Evolutionary conservation across 2,113 vertebrate genomes (phyloP), one percentile per base, ranked within the genome.

Genomic region (Asarcornis scutulata): DNA sequence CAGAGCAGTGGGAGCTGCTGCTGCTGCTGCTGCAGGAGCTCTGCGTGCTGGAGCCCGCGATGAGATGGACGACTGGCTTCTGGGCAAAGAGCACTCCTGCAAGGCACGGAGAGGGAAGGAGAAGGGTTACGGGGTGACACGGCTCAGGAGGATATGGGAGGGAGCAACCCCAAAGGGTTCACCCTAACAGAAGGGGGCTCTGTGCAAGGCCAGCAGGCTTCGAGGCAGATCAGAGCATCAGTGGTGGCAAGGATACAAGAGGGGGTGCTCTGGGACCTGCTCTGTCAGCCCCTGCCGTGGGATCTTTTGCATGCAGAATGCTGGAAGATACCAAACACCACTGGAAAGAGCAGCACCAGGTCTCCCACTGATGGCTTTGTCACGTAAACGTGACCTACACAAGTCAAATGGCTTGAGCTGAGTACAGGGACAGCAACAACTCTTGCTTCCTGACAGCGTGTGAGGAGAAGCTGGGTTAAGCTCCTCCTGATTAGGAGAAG

Each of bases 61-160:
- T 93, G 93, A 98, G 98, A 46, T 98, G 98, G 83, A 98, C 98
- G 32, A 98, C 96, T 0, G 98, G 98, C 84, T 98, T 98, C 97
- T 98, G 98, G 91, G 98, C 98, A 84, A 98, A 98, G 40, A 98
- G 97, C 94, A 98, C 98, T 67, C 98, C 98, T 98, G 86, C 2
- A 15, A 50, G 76, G 67, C 46, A 83, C 31, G 44, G 12, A 3
- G 7, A 9, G 5, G 48, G 3, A 13, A 34, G 3, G 12, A 34
- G 23, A 17, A 27, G 20, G 32, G 74, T 93, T 58, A 88, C 1
- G 17, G 53, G 13, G 25, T 2, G 50, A n/a, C 40, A 29, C 0
- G 1, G 8, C 6, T 4, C 31, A 63, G 16, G 1, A 9, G 68
- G 42, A 62, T 3, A 9, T 42, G 21, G 23, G 5, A 32, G 4